phyloP scores from a whole-genome alignment of 2,113 vertebrate species.

The Saimiri boliviensis region DNA sequence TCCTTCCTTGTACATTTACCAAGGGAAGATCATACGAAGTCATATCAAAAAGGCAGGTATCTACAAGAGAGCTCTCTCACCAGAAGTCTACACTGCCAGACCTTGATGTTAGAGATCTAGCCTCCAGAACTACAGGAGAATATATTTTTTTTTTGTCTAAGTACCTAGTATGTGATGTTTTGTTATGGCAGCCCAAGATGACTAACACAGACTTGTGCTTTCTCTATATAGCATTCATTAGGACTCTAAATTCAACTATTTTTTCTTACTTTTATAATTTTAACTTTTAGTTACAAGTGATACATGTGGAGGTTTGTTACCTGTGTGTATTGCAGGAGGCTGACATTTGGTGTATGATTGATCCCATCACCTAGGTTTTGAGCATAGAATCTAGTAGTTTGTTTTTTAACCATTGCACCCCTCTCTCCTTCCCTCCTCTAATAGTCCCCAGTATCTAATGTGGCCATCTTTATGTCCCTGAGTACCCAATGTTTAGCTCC shows the following conservation, averaged over 20 bases:
- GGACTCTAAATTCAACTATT: not conserved
- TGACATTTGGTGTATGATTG: too few relatives aligned
- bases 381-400: too few relatives aligned
- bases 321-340: too few relatives aligned
- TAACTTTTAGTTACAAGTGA: too few relatives aligned
- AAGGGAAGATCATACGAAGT: not conserved
- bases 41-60: not conserved
- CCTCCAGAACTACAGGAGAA: not conserved
- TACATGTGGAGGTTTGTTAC: too few relatives aligned
- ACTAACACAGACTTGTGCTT: not conserved
- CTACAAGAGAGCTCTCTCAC: not conserved
- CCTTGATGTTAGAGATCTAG: not conserved
- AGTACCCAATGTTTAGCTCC: too few relatives aligned
- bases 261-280: not conserved
- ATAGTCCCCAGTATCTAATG: too few relatives aligned
- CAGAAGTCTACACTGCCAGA: not conserved
- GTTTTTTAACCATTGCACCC: too few relatives aligned
- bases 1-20: not conserved
- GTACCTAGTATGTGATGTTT: not conserved
- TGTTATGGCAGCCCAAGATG: not conserved
- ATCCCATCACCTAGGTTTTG: too few relatives aligned
- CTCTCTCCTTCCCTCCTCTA: too few relatives aligned
- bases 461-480: too few relatives aligned
- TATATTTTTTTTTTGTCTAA: not conserved
- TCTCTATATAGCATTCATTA: not conserved